A percentile compares a stretch with the other conserved stretches of the same genome.
Conservation (phyloP, 2,797 vertebrate genomes). For the Mallotus villosus region DNA sequence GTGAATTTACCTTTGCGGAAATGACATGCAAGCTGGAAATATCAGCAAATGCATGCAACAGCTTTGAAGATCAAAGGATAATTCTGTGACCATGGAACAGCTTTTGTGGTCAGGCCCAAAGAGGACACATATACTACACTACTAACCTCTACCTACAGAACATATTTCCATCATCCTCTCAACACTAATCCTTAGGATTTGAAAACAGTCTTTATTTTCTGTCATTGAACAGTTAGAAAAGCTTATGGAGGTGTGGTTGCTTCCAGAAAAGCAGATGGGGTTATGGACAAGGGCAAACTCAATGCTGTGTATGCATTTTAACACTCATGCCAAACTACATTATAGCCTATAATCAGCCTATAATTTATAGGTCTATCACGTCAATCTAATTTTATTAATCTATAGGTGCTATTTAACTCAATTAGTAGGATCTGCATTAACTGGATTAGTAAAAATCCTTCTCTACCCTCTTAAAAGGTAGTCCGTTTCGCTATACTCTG, state of each 20-base stretch:
- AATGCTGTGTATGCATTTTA: no score
- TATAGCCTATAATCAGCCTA: no score
- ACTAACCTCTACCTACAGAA: neutral
- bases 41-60: neutral
- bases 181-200: conserved; percentile 1
- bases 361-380: no score
- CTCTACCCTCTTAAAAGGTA: no score
- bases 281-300: conserved; percentile 19
- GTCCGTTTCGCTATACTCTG: no score
- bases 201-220: conserved; percentile 7
- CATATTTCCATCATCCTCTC: neutral
- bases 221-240: neutral
- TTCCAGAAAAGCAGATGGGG: conserved; percentile 58
- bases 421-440: no score
- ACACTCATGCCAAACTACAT: no score
- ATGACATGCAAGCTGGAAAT: neutral
- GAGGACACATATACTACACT: neutral
- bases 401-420: no score
- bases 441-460: no score
- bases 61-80: neutral
- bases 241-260: neutral
- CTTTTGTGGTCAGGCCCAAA: neutral
- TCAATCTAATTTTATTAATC: no score
- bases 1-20: neutral
- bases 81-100: neutral